Conservation (phyloP, 2,113 vertebrate genomes). For the Cyanoderma ruficeps region DNA sequence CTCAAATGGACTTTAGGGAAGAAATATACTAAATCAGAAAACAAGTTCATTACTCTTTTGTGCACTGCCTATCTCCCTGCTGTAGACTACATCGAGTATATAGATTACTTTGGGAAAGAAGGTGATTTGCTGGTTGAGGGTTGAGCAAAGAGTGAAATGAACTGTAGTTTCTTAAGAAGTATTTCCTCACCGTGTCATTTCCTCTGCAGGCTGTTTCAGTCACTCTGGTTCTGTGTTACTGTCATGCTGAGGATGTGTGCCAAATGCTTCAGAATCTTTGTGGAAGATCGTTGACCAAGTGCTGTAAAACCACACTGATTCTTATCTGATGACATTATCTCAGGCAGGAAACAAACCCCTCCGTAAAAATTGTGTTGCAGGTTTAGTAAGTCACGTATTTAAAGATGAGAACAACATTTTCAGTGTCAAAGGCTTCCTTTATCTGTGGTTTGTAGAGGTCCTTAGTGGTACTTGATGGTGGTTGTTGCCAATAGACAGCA, state of each 20-base stretch:
- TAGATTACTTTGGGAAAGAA: neutral
- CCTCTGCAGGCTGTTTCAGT: neutral
- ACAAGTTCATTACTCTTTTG: neutral
- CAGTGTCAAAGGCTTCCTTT: neutral
- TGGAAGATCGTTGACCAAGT: neutral
- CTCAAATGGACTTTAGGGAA: neutral
- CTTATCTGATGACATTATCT: neutral
- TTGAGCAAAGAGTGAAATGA: neutral
- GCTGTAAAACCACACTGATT: neutral
- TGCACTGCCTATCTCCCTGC: neutral
- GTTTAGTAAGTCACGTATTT: neutral
- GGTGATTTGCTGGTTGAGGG: neutral
- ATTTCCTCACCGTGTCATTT: neutral
- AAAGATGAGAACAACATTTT: neutral
- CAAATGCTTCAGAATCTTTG: neutral
- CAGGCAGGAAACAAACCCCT: slow-evolving; percentile 33
- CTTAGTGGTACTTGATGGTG: neutral
- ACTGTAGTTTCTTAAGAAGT: neutral
- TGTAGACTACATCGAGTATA: neutral
- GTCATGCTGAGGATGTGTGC: neutral
- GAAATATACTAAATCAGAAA: neutral
- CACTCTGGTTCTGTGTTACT: neutral
- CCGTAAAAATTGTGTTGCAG: neutral
- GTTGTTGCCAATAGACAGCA: neutral
- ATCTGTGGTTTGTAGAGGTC: neutral